Conservation (phyloP, 2,888 invertebrate genomes). For the Platycheirus albimanus region DNA sequence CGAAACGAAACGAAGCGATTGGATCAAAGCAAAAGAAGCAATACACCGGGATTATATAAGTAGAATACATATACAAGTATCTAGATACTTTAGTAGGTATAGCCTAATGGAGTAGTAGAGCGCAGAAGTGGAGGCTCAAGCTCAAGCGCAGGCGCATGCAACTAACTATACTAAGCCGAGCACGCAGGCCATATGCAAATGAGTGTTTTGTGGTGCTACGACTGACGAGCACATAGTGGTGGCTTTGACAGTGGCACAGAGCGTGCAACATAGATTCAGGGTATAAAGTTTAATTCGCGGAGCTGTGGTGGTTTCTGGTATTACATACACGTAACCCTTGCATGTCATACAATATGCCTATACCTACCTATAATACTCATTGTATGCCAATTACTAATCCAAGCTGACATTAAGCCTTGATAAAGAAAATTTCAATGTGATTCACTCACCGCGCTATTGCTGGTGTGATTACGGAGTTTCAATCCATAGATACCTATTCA, state of each 20-base stretch:
- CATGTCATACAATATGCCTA: conserved; percentile 45
- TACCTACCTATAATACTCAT: not conserved
- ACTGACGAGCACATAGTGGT: no score
- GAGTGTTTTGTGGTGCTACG: conserved; percentile 15
- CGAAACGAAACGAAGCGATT: conserved; percentile 24
- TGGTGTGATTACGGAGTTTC: conserved; percentile 29
- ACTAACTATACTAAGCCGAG: conserved; percentile 59
- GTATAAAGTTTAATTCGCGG: conserved; percentile 60
- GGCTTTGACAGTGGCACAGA: conserved; percentile 66
- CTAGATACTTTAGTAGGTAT: conserved; percentile 30
- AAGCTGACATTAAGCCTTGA: conserved; percentile 65
- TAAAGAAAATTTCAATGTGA: conserved; percentile 71
- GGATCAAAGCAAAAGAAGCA: conserved; percentile 36
- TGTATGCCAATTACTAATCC: conserved; percentile 71
- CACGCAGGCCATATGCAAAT: conserved; percentile 73
- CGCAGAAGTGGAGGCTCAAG: conserved; percentile 10
- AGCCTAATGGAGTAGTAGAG: conserved; percentile 56
- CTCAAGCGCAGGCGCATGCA: conserved; percentile 63
- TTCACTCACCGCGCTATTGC: conserved; percentile 47
- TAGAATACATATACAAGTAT: no score
- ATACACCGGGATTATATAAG: conserved; percentile 60
- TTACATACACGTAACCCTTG: conserved; percentile 73
- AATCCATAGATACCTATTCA: no score
- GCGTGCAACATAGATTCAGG: conserved; percentile 39
- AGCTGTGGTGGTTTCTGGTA: conserved; percentile 64